These are phyloP conservation scores for Pinna nobilis DNA, from an alignment of 1,140 invertebrate species.

Conservation along the genomic window DNA sequence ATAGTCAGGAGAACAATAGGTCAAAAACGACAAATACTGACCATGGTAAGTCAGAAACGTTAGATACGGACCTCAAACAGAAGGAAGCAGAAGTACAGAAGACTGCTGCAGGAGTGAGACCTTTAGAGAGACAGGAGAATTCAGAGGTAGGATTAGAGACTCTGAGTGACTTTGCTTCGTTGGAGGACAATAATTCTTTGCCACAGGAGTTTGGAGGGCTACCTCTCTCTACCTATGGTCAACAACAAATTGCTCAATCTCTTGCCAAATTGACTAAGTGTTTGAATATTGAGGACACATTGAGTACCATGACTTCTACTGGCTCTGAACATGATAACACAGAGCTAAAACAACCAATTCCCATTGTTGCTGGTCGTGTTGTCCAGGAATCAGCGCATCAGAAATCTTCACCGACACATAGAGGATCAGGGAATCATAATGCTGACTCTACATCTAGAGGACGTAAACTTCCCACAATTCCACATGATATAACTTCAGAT, in stretches of 20 bases:
- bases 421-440: background rate
- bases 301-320: slow-evolving; percentile 59
- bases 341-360: slow-evolving; percentile 9
- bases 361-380: too few species aligned
- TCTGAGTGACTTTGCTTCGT: slow-evolving; percentile 58
- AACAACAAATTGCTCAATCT: slow-evolving; percentile 66
- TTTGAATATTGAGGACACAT: slow-evolving; percentile 65
- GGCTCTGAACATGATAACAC: background rate
- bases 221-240: slow-evolving; percentile 58
- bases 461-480: background rate
- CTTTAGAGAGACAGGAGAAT: background rate
- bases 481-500: slow-evolving; percentile 3
- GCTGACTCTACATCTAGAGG: slow-evolving; percentile 1
- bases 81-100: background rate
- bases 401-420: slow-evolving; percentile 6
- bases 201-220: slow-evolving; percentile 65
- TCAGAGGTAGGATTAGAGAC: slow-evolving; percentile 22
- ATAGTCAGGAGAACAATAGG: background rate
- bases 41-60: too few species aligned
- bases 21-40: too few species aligned
- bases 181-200: slow-evolving; percentile 58
- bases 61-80: too few species aligned
- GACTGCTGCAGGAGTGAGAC: background rate
- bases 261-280: slow-evolving; percentile 60
- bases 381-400: too few species aligned